phyloP scores from a whole-genome alignment of 2,113 vertebrate species.

The Kryptolebias marmoratus region DNA sequence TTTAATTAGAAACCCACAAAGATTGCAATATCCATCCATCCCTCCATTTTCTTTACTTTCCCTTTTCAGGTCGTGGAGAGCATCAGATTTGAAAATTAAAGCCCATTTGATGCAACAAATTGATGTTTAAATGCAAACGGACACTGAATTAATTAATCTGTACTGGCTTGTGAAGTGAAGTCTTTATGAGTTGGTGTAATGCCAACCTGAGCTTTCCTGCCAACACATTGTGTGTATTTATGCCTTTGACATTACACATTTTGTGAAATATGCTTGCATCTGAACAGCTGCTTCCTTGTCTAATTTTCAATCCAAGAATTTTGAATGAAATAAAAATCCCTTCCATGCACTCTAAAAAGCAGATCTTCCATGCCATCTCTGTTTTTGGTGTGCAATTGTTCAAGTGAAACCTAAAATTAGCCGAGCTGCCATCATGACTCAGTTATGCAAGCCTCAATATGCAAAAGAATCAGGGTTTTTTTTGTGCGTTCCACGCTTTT shows the following conservation, averaged over 20 bases:
- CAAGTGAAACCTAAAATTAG: slow-evolving; percentile 44
- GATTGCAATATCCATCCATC: too few species aligned
- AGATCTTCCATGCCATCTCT: slow-evolving; percentile 38
- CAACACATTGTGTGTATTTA: slow-evolving; percentile 41
- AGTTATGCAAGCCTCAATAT: slow-evolving; percentile 34
- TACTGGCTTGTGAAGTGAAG: slow-evolving; percentile 4
- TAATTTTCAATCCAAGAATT: slow-evolving; percentile 18
- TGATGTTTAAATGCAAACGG: too few species aligned
- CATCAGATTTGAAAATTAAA: too few species aligned
- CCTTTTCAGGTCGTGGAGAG: too few species aligned
- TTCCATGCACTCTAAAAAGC: slow-evolving; percentile 9
- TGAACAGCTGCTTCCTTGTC: slow-evolving; percentile 65
- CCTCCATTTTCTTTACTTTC: too few species aligned
- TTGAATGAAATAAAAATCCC: slow-evolving; percentile 24
- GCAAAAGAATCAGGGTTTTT: neutral
- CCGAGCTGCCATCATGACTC: slow-evolving; percentile 23
- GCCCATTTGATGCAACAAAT: too few species aligned
- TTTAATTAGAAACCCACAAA: too few species aligned
- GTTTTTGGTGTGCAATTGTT: slow-evolving; percentile 25
- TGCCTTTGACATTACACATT: slow-evolving; percentile 56
- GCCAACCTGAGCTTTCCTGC: slow-evolving; percentile 12
- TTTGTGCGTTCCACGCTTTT: slow-evolving; percentile 20
- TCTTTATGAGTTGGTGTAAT: slow-evolving; percentile 25
- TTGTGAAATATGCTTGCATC: slow-evolving; percentile 48
- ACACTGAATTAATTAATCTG: slow-evolving; percentile 6